These are phyloP conservation scores for Drosophila sechellia DNA, from an alignment of 1,140 invertebrate genomes.

Conservation along the genomic window DNA sequence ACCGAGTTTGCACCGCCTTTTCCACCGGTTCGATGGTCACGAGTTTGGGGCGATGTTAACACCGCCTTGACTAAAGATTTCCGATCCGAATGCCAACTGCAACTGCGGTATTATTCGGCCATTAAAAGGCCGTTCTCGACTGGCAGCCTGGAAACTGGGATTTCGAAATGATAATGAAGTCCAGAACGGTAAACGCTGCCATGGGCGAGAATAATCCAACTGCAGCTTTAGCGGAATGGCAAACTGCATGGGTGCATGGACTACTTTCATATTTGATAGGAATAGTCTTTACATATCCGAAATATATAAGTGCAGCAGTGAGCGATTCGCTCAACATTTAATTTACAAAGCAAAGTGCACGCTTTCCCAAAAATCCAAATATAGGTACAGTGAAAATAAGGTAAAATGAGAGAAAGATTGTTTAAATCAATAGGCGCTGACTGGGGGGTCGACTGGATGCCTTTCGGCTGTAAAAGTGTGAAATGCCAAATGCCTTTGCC, in stretches of 20 bases:
- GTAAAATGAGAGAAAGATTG: slow-evolving; percentile 42
- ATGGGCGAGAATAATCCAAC: slow-evolving; percentile 34
- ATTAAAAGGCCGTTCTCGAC: slow-evolving; percentile 65
- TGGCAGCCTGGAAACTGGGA: slow-evolving; percentile 17
- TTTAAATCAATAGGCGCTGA: slow-evolving; percentile 68
- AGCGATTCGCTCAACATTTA: slow-evolving; percentile 50
- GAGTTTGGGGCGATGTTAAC: slow-evolving; percentile 74
- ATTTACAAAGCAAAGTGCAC: slow-evolving; percentile 76
- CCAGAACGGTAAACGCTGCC: slow-evolving; percentile 67
- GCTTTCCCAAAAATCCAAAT: slow-evolving; percentile 60
- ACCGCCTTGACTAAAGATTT: slow-evolving; percentile 64
- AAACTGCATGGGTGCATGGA: slow-evolving; percentile 23
- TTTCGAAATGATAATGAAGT: slow-evolving; percentile 74
- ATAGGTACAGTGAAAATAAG: neutral
- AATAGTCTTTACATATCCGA: neutral
- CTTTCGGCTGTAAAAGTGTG: slow-evolving; percentile 78
- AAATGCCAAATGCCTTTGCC: slow-evolving; percentile 75
- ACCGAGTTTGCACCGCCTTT: slow-evolving; percentile 27
- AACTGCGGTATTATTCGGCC: slow-evolving; percentile 75
- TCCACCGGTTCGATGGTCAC: slow-evolving; percentile 51
- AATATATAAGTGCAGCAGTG: neutral
- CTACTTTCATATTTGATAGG: slow-evolving; percentile 30
- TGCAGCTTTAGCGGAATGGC: slow-evolving; percentile 30
- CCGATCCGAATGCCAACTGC: slow-evolving; percentile 39
- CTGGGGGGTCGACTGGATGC: slow-evolving; percentile 41